Evolutionary conservation across 1,140 invertebrate genomes (phyloP).

Genomic region (Spodoptera litura): DNA sequence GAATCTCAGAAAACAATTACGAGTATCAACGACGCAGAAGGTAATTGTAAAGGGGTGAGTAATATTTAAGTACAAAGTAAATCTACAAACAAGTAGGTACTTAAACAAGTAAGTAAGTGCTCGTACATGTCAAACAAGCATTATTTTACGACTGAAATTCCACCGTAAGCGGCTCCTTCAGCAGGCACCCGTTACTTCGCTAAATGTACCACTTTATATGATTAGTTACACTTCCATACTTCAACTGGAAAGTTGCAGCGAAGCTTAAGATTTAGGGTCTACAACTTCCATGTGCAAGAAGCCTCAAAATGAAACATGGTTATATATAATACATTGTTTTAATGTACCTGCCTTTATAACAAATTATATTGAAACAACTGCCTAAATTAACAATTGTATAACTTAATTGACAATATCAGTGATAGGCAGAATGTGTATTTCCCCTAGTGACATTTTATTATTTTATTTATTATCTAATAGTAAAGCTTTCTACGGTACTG

Average conservation of each 20-base stretch:
- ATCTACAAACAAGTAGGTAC: constrained; percentile 3
- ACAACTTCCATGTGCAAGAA: constrained; percentile 27
- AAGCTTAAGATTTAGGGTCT: constrained; percentile 35
- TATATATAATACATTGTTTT: constrained; percentile 12
- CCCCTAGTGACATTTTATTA: too few relatives aligned
- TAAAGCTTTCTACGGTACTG: too few relatives aligned
- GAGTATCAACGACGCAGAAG: constrained; percentile 20
- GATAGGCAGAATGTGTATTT: too few relatives aligned
- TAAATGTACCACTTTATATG: constrained; percentile 34
- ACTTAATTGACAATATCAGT: too few relatives aligned
- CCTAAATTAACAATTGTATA: too few relatives aligned
- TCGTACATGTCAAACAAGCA: constrained; percentile 16
- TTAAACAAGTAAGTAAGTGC: constrained; percentile 13
- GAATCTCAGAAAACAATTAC: constrained; percentile 9
- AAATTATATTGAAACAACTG: too few relatives aligned
- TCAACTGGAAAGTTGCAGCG: constrained; percentile 23
- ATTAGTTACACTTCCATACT: constrained; percentile 33
- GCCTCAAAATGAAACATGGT: constrained; percentile 22
- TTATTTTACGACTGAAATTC: constrained; percentile 16
- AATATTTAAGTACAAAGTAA: constrained; percentile 28
- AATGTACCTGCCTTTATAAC: background rate
- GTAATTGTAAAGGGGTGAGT: background rate
- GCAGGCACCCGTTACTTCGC: constrained; percentile 3
- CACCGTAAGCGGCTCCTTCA: background rate
- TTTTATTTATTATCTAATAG: too few relatives aligned